These are phyloP conservation scores for Eumeta japonica DNA, from an alignment of 1,140 invertebrate genomes.

Conservation along the genomic window DNA sequence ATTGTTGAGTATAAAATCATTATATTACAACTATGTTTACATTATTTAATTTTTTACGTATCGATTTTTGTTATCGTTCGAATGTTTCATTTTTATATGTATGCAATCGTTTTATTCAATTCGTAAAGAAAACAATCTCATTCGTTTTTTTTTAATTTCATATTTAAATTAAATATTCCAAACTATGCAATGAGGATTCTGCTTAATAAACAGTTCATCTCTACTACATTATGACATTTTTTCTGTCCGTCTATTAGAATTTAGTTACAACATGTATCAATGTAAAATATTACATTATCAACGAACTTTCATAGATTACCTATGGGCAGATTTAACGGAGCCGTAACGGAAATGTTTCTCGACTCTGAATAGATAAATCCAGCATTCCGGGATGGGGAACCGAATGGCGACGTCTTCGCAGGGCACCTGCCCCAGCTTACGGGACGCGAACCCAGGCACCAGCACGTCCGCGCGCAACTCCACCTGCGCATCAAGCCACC, in stretches of 20 bases:
- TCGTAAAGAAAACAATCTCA: too few species aligned
- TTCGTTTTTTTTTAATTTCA: too few species aligned
- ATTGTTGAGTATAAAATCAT: too few species aligned
- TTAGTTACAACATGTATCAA: constrained; percentile 2
- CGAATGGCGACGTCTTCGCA: constrained; percentile 96
- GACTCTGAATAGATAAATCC: constrained; percentile 98
- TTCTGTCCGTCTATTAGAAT: not conserved
- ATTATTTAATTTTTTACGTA: not conserved
- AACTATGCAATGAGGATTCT: too few species aligned
- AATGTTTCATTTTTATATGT: too few species aligned
- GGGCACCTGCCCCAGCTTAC: constrained; percentile 91
- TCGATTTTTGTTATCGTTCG: too few species aligned
- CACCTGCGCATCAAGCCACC: constrained; percentile 58
- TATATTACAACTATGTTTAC: not conserved
- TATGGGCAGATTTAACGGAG: constrained; percentile 95
- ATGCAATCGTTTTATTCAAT: too few species aligned
- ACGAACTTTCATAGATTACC: constrained; percentile 41
- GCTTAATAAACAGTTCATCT: not conserved
- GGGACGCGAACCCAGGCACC: constrained; percentile 93
- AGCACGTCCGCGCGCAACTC: constrained; percentile 92
- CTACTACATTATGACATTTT: not conserved
- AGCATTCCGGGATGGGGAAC: constrained; percentile 97
- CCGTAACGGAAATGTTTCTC: constrained; percentile 99
- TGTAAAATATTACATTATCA: constrained; percentile 1
- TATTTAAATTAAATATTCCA: too few species aligned